Evolutionary conservation across 2,113 vertebrate genomes (phyloP).

Genomic region (Ictalurus punctatus): DNA sequence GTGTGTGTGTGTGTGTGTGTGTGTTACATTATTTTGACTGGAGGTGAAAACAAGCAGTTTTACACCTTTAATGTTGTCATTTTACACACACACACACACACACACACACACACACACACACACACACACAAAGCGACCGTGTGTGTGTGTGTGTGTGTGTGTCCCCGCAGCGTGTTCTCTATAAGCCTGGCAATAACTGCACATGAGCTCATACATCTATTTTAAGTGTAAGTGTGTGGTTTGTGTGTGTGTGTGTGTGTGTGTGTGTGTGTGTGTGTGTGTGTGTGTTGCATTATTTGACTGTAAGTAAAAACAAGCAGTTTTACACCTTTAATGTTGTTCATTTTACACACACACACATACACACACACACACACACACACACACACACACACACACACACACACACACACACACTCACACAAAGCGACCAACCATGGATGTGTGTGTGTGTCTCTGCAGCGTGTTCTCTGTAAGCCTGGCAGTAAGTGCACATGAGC

Average conservation of each 20-base stretch:
- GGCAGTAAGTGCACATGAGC: conserved; percentile 26
- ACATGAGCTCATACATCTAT: conserved; percentile 33
- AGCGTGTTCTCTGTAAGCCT: conserved; percentile 21
- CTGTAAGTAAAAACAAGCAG: background rate
- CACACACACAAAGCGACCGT: background rate
- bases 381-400: background rate
- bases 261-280: conserved; percentile 9
- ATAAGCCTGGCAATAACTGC: conserved; percentile 25
- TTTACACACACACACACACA: background rate
- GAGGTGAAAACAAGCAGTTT: background rate
- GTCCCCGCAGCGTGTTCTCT: background rate
- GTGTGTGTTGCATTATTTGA: background rate
- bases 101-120: background rate
- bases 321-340: background rate
- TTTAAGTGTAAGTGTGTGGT: conserved; percentile 2
- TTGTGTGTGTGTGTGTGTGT: background rate
- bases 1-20: background rate
- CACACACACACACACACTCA: background rate
- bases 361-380: background rate
- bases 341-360: background rate
- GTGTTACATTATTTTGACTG: background rate
- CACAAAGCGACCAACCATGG: background rate
- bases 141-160: background rate
- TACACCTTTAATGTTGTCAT: background rate
- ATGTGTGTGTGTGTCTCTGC: background rate